Evolutionary conservation across 2,113 vertebrate genomes (phyloP).

Genomic region (Colius striatus): DNA sequence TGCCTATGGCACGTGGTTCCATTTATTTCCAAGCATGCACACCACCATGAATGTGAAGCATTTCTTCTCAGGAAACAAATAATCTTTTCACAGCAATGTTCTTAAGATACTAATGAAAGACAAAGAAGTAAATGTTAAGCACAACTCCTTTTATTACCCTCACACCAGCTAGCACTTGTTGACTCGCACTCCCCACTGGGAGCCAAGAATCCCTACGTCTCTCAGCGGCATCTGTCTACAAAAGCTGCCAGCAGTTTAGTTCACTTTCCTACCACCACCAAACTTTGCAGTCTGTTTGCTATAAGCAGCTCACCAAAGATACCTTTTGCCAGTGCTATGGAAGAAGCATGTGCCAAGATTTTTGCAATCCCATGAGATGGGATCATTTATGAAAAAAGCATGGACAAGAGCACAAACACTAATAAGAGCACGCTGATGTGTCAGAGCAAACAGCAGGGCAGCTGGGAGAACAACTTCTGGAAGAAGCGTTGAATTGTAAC

Average conservation of each 20-base stretch:
- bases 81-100: neutral
- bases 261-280: neutral
- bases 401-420: neutral
- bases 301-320: neutral
- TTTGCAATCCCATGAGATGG: neutral
- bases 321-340: neutral
- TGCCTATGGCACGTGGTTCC: neutral
- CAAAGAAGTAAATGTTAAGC: neutral
- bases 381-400: neutral
- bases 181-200: neutral
- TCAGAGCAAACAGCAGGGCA: neutral
- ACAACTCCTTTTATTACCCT: neutral
- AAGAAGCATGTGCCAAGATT: neutral
- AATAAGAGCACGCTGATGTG: fast-evolving
- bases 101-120: neutral
- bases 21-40: neutral
- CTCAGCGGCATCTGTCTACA: neutral
- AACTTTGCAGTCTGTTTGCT: fast-evolving
- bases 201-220: neutral
- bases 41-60: neutral
- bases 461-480: neutral
- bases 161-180: neutral
- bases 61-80: neutral
- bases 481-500: neutral
- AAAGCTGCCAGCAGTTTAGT: neutral